These are phyloP conservation scores for Mustelus asterias DNA, from an alignment of 2,113 vertebrate genomes.

Conservation along the genomic window DNA sequence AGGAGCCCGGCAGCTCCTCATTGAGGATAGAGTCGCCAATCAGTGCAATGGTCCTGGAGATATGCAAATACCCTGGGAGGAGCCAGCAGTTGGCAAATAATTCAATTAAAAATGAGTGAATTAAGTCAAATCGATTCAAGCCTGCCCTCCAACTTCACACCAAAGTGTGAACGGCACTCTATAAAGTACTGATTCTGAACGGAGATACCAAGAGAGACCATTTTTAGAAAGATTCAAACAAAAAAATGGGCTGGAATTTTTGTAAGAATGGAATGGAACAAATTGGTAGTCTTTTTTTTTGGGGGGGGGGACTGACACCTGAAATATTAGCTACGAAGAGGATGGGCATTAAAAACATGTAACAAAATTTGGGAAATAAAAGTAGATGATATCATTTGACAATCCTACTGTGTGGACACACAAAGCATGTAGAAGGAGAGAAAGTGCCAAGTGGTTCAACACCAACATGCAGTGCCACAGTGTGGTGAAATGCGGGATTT, in stretches of 20 bases:
- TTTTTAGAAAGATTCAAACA: background rate
- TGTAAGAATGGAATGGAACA: background rate
- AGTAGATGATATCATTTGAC: background rate
- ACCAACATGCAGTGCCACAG: background rate
- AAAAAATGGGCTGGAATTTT: background rate
- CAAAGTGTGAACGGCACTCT: background rate
- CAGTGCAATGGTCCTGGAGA: constrained; percentile 6
- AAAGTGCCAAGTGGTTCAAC: background rate
- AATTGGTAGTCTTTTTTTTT: background rate
- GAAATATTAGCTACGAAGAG: background rate
- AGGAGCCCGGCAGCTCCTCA: background rate
- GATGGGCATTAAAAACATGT: background rate
- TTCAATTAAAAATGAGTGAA: background rate
- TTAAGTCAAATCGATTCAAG: background rate
- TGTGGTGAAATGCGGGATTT: background rate
- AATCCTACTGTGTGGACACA: background rate
- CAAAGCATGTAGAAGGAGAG: background rate
- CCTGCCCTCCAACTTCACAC: background rate
- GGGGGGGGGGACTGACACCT: background rate
- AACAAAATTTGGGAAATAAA: background rate
- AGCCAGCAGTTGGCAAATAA: background rate
- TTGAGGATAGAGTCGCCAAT: background rate
- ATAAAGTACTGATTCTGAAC: background rate
- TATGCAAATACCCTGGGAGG: constrained; percentile 18
- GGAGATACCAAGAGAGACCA: background rate